Evolutionary conservation across 2,888 invertebrate genomes (phyloP).

Genomic region (Limenitis camilla): DNA sequence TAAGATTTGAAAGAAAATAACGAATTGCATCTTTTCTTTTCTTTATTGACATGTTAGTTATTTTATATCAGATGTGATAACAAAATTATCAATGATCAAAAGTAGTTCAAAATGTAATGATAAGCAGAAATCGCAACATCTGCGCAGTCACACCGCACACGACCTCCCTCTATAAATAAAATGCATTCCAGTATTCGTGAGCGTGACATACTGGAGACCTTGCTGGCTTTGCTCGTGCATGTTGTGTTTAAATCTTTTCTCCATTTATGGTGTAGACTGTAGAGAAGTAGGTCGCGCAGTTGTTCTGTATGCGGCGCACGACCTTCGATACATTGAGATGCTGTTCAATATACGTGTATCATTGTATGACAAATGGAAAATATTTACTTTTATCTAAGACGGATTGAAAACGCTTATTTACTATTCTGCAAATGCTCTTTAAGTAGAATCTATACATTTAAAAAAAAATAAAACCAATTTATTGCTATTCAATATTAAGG

Average conservation of each 20-base stretch:
- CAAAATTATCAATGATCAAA: not conserved
- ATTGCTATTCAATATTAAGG: no score
- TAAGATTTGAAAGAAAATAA: no score
- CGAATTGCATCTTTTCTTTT: no score
- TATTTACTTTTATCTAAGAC: no score
- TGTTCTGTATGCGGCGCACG: slow-evolving; percentile 19
- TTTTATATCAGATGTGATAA: not conserved
- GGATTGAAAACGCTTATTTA: no score
- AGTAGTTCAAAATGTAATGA: not conserved
- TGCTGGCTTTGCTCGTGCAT: slow-evolving; percentile 21
- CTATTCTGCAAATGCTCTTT: no score
- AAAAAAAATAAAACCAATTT: no score
- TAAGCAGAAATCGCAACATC: slow-evolving; percentile 7
- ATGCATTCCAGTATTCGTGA: slow-evolving; percentile 43
- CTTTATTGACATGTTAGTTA: no score
- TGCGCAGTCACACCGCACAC: slow-evolving; percentile 28
- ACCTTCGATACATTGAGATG: slow-evolving; percentile 18
- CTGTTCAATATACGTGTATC: not conserved
- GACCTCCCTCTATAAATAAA: slow-evolving; percentile 61
- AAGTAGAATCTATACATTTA: no score
- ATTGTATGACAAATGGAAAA: no score
- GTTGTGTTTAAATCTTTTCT: slow-evolving; percentile 11
- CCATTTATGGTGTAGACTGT: slow-evolving; percentile 25
- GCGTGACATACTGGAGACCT: slow-evolving; percentile 41
- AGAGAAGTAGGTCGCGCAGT: slow-evolving; percentile 26